Evolutionary conservation across 2,888 invertebrate species (phyloP).

Genomic region (Athetis lepigone): DNA sequence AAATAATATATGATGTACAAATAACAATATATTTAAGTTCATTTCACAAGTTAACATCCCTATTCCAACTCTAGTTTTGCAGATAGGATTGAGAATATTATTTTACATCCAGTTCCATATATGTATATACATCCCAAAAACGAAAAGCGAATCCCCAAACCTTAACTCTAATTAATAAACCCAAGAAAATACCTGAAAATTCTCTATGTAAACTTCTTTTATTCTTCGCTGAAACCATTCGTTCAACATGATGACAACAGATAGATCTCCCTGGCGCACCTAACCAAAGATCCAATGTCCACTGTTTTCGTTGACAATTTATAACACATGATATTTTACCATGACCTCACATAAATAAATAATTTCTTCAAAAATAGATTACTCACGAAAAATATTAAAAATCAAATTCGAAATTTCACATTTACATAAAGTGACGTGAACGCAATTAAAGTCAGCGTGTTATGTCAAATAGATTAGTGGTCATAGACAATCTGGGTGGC

Average conservation of each 20-base stretch:
- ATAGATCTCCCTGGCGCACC: constrained; percentile 73
- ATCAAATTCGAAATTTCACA: constrained; percentile 86
- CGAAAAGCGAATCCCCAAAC: rapidly evolving
- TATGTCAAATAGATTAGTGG: constrained; percentile 59
- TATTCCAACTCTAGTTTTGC: background rate
- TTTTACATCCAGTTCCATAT: background rate
- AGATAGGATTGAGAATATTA: background rate
- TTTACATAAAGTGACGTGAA: constrained; percentile 80
- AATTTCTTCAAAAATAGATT: constrained; percentile 89
- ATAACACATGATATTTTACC: constrained; percentile 88
- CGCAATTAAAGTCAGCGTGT: constrained; percentile 73
- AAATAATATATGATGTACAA: no score
- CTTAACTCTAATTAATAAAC: background rate
- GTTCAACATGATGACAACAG: constrained; percentile 87
- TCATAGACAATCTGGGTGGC: constrained; percentile 67
- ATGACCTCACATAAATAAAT: constrained; percentile 86
- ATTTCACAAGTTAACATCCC: background rate
- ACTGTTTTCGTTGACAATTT: constrained; percentile 77
- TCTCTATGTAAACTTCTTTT: constrained; percentile 78
- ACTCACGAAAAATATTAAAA: constrained; percentile 88
- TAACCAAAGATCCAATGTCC: constrained; percentile 76
- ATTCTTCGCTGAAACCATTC: constrained; percentile 86
- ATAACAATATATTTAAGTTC: background rate
- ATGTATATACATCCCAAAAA: background rate
- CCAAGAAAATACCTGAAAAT: constrained; percentile 79